phyloP scores from a whole-genome alignment of 2,888 invertebrate species.

The Meiosimyza decipiens region DNA sequence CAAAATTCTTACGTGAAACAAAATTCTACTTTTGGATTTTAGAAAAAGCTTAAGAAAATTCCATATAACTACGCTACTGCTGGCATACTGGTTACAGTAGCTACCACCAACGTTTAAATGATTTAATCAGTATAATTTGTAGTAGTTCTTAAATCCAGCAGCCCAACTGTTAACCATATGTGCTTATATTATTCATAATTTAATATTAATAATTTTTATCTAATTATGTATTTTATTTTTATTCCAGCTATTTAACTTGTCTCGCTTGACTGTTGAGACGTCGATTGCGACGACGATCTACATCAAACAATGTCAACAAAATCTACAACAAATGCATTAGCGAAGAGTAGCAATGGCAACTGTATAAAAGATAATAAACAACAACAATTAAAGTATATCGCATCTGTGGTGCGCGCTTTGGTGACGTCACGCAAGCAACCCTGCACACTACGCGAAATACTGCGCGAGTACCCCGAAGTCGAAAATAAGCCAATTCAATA shows the following conservation, averaged over 20 bases:
- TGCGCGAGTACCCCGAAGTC: slow-evolving; percentile 74
- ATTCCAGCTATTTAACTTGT: neutral
- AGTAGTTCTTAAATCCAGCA: too few relatives aligned
- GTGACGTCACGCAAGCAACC: slow-evolving; percentile 61
- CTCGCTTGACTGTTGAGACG: slow-evolving; percentile 14
- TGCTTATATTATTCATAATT: neutral
- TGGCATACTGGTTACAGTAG: too few relatives aligned
- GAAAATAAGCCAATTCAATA: slow-evolving; percentile 76
- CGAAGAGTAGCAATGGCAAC: slow-evolving; percentile 21
- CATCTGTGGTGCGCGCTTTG: slow-evolving; percentile 58
- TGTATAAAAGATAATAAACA: slow-evolving; percentile 41
- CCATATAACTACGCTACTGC: too few relatives aligned
- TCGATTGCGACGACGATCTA: slow-evolving; percentile 17
- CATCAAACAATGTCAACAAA: slow-evolving; percentile 27
- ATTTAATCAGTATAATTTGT: too few relatives aligned
- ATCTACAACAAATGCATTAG: neutral
- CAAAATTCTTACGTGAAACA: too few relatives aligned
- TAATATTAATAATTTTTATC: neutral
- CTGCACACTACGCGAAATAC: slow-evolving; percentile 55
- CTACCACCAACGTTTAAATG: too few relatives aligned
- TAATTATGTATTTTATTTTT: slow-evolving; percentile 1
- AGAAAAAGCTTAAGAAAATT: too few relatives aligned
- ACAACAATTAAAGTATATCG: slow-evolving; percentile 53
- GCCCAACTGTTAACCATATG: too few relatives aligned
- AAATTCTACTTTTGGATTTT: too few relatives aligned